Percentiles rank a stretch among this genome's conserved stretches.
Conservation (phyloP, 2,888 invertebrate species). For the Stenoptilia bipunctidactyla region DNA sequence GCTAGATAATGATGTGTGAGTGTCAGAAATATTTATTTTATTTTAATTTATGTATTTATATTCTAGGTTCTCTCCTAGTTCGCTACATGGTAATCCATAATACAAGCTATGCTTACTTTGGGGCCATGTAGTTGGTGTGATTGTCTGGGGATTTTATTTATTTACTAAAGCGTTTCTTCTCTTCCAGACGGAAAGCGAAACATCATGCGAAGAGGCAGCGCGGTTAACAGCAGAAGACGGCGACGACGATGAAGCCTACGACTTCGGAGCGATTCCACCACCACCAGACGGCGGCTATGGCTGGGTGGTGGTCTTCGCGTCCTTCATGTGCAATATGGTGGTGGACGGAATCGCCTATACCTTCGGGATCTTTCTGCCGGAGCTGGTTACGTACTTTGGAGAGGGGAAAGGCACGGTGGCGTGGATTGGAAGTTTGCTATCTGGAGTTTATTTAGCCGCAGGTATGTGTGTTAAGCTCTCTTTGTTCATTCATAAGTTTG, state of each 20-base stretch:
- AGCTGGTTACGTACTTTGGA: slow-evolving; percentile 84
- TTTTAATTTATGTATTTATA: too few relatives aligned
- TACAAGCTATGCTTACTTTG: too few relatives aligned
- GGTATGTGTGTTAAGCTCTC: too few relatives aligned
- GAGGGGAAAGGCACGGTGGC: slow-evolving; percentile 90
- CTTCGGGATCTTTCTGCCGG: slow-evolving; percentile 92
- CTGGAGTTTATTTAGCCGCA: slow-evolving; percentile 95
- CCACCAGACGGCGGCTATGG: slow-evolving; percentile 94
- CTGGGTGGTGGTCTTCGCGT: slow-evolving; percentile 95
- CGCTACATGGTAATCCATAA: too few relatives aligned
- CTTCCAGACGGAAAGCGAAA: slow-evolving; percentile 87
- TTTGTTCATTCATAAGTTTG: too few relatives aligned
- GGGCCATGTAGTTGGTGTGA: too few relatives aligned
- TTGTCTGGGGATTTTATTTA: too few relatives aligned
- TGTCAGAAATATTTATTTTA: too few relatives aligned
- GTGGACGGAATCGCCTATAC: slow-evolving; percentile 99
- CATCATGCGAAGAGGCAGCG: slow-evolving; percentile 87
- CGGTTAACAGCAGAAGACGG: slow-evolving; percentile 79
- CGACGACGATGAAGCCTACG: slow-evolving; percentile 73
- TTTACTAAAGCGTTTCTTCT: slow-evolving; percentile 16
- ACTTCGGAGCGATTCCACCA: slow-evolving; percentile 82
- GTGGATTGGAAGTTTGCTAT: slow-evolving; percentile 94
- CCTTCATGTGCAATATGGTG: slow-evolving; percentile 97
- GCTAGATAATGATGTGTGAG: too few relatives aligned
- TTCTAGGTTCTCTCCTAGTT: too few relatives aligned